Conservation (phyloP, 2,888 invertebrate genomes). For the Agrochola circellaris region DNA sequence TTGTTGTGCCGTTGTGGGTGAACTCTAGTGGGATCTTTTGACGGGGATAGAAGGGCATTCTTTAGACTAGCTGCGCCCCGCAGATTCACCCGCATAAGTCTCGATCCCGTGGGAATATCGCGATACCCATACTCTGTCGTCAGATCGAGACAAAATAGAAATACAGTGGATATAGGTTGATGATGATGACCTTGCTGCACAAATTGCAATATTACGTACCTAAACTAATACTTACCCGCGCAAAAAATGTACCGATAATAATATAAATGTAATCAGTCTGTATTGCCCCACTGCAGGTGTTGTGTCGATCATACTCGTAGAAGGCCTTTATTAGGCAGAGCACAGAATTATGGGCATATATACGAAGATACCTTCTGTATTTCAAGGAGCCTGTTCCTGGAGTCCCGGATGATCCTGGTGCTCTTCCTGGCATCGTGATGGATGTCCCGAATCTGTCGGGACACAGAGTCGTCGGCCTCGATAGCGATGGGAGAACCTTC, state of each 20-base stretch:
- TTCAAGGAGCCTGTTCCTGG: conserved; percentile 79
- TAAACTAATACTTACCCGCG: background rate
- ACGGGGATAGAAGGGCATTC: too few relatives aligned
- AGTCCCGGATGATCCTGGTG: conserved; percentile 81
- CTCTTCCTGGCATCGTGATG: conserved; percentile 83
- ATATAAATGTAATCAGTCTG: background rate
- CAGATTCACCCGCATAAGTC: too few relatives aligned
- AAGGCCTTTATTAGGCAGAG: background rate
- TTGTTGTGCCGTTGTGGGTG: too few relatives aligned
- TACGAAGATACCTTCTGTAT: conserved; percentile 75
- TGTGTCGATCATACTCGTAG: background rate
- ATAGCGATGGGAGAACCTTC: conserved; percentile 57
- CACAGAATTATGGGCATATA: background rate
- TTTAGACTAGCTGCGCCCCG: too few relatives aligned
- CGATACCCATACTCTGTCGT: too few relatives aligned
- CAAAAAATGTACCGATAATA: background rate
- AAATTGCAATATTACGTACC: background rate
- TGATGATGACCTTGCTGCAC: background rate
- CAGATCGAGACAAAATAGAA: background rate
- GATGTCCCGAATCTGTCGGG: conserved; percentile 81
- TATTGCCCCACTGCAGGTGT: background rate
- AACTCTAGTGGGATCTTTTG: too few relatives aligned
- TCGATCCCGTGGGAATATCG: too few relatives aligned
- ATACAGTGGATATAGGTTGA: background rate
- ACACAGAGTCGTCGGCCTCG: conserved; percentile 73